Conservation (phyloP, 2,888 invertebrate genomes). For the Psylliodes chrysocephalus region DNA sequence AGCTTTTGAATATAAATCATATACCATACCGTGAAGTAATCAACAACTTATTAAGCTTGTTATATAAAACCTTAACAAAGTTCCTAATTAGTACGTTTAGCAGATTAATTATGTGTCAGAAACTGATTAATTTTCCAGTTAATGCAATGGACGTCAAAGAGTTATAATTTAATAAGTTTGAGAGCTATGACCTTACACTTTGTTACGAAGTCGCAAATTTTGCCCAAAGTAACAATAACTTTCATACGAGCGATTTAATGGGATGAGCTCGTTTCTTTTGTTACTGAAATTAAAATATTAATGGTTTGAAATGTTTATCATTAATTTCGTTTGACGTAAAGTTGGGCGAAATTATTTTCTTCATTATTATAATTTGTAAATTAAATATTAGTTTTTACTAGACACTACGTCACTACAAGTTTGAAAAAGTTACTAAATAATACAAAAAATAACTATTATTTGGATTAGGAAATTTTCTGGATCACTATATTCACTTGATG, state of each 20-base stretch:
- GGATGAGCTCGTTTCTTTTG: slow-evolving; percentile 10
- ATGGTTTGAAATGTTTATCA: slow-evolving; percentile 7
- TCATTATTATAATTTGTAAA: too few relatives aligned
- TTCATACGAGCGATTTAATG: slow-evolving; percentile 1
- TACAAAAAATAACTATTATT: too few relatives aligned
- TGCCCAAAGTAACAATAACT: slow-evolving; percentile 20
- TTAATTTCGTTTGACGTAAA: slow-evolving; percentile 9
- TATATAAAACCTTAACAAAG: slow-evolving; percentile 49
- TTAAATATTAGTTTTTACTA: too few relatives aligned
- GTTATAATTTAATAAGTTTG: slow-evolving; percentile 46
- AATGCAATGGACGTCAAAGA: slow-evolving; percentile 46
- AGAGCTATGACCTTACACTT: slow-evolving; percentile 29
- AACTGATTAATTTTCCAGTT: slow-evolving; percentile 50
- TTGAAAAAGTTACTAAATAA: too few relatives aligned
- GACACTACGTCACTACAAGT: too few relatives aligned
- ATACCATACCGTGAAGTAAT: slow-evolving; percentile 35
- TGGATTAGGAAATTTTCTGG: too few relatives aligned
- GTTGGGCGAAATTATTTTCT: neutral
- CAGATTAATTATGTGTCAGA: slow-evolving; percentile 50
- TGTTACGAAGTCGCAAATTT: slow-evolving; percentile 9
- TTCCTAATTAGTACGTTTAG: slow-evolving; percentile 49
- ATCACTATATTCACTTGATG: too few relatives aligned
- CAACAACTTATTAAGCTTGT: slow-evolving; percentile 47
- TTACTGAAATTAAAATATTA: slow-evolving; percentile 16
- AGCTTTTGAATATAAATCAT: slow-evolving; percentile 34